These are phyloP conservation scores for Vidua macroura DNA, from an alignment of 2,113 vertebrate species.

Conservation along the genomic window DNA sequence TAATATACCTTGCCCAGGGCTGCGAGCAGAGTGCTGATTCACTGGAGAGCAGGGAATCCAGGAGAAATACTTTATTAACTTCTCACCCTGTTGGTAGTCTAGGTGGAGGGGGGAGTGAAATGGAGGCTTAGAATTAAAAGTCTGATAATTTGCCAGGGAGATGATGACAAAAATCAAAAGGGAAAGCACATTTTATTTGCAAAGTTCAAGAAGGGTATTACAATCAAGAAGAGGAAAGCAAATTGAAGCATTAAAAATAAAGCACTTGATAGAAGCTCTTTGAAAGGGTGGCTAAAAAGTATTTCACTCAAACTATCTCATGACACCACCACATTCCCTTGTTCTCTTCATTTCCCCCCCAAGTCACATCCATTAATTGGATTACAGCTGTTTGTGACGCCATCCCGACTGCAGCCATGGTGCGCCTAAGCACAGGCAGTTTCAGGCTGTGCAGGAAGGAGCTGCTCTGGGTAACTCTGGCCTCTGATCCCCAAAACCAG, in stretches of 20 bases:
- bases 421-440: neutral
- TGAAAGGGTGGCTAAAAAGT: neutral
- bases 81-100: neutral
- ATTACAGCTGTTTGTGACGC: neutral
- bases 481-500: neutral
- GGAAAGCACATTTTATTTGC: conserved; percentile 55
- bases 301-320: neutral
- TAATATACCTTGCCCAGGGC: neutral
- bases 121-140: conserved; percentile 31
- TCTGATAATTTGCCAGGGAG: conserved; percentile 53
- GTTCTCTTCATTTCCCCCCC: too few relatives aligned
- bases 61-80: conserved; percentile 20
- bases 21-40: neutral
- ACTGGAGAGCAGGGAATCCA: neutral
- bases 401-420: fast-evolving
- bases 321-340: neutral
- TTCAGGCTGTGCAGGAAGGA: neutral
- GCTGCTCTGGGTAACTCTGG: neutral
- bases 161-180: conserved; percentile 60
- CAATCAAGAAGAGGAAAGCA: conserved; percentile 59
- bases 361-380: neutral
- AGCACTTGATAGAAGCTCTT: conserved; percentile 41
- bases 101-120: neutral
- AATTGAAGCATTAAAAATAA: conserved; percentile 61
- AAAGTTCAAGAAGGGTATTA: conserved; percentile 66